Percentiles rank a stretch among this genome's conserved stretches.
Conservation (phyloP, 1,140 invertebrate genomes). For the Paralvinella palmiformis region DNA sequence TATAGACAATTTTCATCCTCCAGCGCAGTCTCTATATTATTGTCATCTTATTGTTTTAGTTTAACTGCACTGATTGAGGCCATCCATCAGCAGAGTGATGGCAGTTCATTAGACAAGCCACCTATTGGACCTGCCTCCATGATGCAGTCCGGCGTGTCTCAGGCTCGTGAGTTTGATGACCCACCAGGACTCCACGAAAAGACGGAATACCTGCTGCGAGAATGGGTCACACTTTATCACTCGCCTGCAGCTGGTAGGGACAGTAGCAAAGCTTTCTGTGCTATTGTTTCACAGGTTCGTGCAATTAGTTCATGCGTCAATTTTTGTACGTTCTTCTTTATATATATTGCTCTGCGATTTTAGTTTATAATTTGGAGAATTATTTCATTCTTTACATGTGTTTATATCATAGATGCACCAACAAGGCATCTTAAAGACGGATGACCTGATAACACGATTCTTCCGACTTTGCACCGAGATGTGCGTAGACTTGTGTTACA, state of each 20-base stretch:
- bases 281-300: slow-evolving; percentile 74
- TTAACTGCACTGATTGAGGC: slow-evolving; percentile 37
- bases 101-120: slow-evolving; percentile 29
- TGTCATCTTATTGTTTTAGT: too few relatives aligned
- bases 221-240: slow-evolving; percentile 91
- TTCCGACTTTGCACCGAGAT: slow-evolving; percentile 94
- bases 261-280: slow-evolving; percentile 85
- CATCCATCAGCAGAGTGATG: slow-evolving; percentile 35
- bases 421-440: slow-evolving; percentile 93
- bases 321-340: too few relatives aligned
- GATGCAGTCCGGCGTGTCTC: slow-evolving; percentile 82
- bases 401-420: slow-evolving; percentile 98
- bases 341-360: too few relatives aligned
- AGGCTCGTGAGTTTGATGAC: slow-evolving; percentile 86
- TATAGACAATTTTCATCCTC: too few relatives aligned
- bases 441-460: slow-evolving; percentile 94
- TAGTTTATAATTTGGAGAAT: too few relatives aligned
- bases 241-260: slow-evolving; percentile 72
- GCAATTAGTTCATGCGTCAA: slow-evolving; percentile 7
- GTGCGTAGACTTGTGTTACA: slow-evolving; percentile 91
- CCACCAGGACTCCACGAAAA: slow-evolving; percentile 90
- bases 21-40: too few relatives aligned
- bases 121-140: slow-evolving; percentile 63
- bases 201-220: slow-evolving; percentile 84
- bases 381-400: too few relatives aligned